Conservation (phyloP, 92 coral and sea anemone species). For the Muricea muricata region DNA sequence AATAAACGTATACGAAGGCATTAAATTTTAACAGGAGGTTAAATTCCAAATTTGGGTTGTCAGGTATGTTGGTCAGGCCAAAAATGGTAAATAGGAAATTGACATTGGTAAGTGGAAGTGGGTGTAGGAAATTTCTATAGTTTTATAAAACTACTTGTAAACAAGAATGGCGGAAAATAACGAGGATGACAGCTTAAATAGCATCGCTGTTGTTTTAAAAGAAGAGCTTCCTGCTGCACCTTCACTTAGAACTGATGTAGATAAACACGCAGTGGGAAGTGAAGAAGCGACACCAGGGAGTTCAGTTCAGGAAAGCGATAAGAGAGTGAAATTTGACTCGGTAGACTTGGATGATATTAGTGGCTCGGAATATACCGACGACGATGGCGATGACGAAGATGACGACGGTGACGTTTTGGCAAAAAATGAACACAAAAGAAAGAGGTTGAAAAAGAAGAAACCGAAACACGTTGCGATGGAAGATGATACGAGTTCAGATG, state of each 20-base stretch:
- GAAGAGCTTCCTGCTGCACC: neutral
- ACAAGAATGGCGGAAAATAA: slow-evolving; percentile 17
- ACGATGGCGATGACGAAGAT: slow-evolving; percentile 80
- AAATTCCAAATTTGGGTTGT: neutral
- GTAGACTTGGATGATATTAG: slow-evolving; percentile 81
- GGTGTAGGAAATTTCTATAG: neutral
- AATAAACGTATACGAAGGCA: too few relatives aligned
- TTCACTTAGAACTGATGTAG: slow-evolving; percentile 39
- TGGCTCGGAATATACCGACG: slow-evolving; percentile 66
- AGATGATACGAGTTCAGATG: slow-evolving; percentile 91
- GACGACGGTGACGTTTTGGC: slow-evolving; percentile 71
- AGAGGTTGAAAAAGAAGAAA: slow-evolving; percentile 82
- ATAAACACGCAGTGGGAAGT: slow-evolving; percentile 72
- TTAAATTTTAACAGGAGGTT: too few relatives aligned
- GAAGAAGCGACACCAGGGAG: slow-evolving; percentile 72
- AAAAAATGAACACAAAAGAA: slow-evolving; percentile 72
- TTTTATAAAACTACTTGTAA: neutral
- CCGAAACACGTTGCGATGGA: slow-evolving; percentile 69
- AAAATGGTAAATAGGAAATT: neutral
- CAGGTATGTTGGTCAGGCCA: too few relatives aligned
- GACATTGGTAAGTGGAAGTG: neutral
- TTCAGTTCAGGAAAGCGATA: slow-evolving; percentile 60
- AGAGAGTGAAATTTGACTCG: slow-evolving; percentile 81
- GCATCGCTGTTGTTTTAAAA: slow-evolving; percentile 5
- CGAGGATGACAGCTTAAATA: slow-evolving; percentile 3